Conservation (phyloP, 37 sponge, comb jelly and placozoan species). For the Haliclona indistincta region DNA sequence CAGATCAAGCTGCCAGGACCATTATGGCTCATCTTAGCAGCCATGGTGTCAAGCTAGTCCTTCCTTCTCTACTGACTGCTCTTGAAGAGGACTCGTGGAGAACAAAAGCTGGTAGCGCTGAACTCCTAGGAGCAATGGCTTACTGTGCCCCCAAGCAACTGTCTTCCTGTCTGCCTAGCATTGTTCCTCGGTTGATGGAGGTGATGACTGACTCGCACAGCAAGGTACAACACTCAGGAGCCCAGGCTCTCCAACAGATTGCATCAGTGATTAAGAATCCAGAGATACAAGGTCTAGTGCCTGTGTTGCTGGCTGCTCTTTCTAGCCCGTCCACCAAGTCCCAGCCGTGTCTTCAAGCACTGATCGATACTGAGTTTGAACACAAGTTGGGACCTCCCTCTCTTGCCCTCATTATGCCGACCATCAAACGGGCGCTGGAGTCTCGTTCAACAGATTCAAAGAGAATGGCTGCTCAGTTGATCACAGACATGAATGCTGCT, state of each 20-base stretch:
- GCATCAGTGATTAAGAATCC: conserved; percentile 99
- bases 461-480: conserved; percentile 96
- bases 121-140: conserved; percentile 98
- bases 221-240: conserved; percentile 92
- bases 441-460: conserved; percentile 93
- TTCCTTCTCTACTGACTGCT: conserved; percentile 92
- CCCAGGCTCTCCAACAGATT: conserved; percentile 91
- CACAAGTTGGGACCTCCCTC: conserved; percentile 98
- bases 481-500: conserved; percentile 91
- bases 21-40: conserved; percentile 96
- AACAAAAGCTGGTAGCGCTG: conserved; percentile 96
- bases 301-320: conserved; percentile 78
- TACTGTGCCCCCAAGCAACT: conserved; percentile 98
- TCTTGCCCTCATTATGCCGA: conserved; percentile 97
- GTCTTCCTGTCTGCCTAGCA: conserved; percentile 95
- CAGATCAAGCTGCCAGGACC: conserved; percentile 85
- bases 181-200: conserved; percentile 90
- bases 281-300: conserved; percentile 92
- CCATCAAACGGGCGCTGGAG: conserved; percentile 81
- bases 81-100: conserved; percentile 98
- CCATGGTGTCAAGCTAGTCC: conserved; percentile 96
- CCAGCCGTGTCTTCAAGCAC: conserved; percentile 73
- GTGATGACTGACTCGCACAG: conserved; percentile 95
- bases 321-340: conserved; percentile 81
- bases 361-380: conserved; percentile 94